These are phyloP conservation scores for Tinea semifulvella DNA, from an alignment of 2,888 invertebrate species.

Conservation along the genomic window DNA sequence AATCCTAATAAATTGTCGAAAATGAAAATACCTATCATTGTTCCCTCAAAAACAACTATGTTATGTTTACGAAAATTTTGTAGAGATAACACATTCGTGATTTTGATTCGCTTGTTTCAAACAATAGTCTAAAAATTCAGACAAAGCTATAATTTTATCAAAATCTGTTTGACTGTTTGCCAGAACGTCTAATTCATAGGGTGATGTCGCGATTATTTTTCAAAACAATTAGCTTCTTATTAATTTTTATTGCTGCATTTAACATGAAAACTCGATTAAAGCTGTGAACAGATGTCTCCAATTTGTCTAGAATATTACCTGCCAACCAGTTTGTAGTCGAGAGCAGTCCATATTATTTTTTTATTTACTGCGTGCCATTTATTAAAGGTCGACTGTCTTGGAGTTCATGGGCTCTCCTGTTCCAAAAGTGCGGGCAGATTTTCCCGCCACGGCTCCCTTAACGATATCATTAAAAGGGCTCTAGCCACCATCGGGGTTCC, in stretches of 20 bases:
- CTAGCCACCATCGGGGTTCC: too few relatives aligned
- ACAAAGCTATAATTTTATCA: conserved; percentile 45
- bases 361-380: too few relatives aligned
- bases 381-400: too few relatives aligned
- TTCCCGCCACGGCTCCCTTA: too few relatives aligned
- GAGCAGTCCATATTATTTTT: too few relatives aligned
- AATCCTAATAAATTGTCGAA: conserved; percentile 57
- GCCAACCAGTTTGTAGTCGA: too few relatives aligned
- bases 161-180: conserved; percentile 49
- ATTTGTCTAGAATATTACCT: too few relatives aligned
- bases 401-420: too few relatives aligned
- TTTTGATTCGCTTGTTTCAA: conserved; percentile 39
- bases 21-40: conserved; percentile 48
- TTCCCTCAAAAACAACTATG: conserved; percentile 37
- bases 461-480: too few relatives aligned
- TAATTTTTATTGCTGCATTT: conserved; percentile 27
- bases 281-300: too few relatives aligned
- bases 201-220: conserved; percentile 36
- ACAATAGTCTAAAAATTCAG: conserved; percentile 47
- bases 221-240: conserved; percentile 40
- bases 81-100: conserved; percentile 30
- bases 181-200: conserved; percentile 53
- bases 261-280: conserved; percentile 14
- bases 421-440: too few relatives aligned
- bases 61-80: conserved; percentile 5